Percentiles rank a stretch among this genome's conserved stretches.
Conservation (phyloP, 2,113 vertebrate genomes). For the Lathamus discolor region DNA sequence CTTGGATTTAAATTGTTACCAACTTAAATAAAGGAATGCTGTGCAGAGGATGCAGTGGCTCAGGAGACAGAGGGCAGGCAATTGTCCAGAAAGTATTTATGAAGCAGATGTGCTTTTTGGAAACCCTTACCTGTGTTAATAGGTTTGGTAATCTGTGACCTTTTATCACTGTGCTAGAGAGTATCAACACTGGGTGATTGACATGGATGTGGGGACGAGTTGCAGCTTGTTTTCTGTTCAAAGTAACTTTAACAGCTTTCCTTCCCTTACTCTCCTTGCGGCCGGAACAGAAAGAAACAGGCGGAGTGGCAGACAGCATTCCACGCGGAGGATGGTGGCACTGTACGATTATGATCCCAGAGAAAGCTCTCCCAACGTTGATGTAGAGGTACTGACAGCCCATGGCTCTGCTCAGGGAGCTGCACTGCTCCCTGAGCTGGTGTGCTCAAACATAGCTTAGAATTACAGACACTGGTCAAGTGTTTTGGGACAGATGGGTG, state of each 20-base stretch:
- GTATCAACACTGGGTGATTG: not conserved
- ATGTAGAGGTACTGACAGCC: constrained; percentile 86
- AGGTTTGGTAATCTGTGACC: not conserved
- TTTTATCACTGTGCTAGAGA: not conserved
- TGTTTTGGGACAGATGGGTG: not conserved
- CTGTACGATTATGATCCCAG: constrained; percentile 94
- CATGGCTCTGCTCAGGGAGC: not conserved
- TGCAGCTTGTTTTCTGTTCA: not conserved
- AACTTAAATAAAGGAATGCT: not conserved
- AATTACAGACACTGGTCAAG: fast-evolving
- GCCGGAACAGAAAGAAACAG: constrained; percentile 83
- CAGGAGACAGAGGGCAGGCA: not conserved
- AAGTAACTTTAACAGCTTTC: not conserved
- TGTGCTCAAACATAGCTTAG: not conserved
- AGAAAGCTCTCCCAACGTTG: constrained; percentile 96
- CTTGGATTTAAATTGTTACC: not conserved
- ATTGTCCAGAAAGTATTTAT: not conserved
- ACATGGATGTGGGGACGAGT: not conserved
- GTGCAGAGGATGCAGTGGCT: not conserved
- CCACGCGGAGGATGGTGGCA: constrained; percentile 91
- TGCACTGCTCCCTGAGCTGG: not conserved
- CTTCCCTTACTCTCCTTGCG: not conserved
- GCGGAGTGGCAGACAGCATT: constrained; percentile 77
- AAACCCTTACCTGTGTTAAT: not conserved
- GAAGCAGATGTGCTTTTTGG: fast-evolving